phyloP scores from a whole-genome alignment of 92 coral and sea anemone genomes.

The Montipora capitata region DNA sequence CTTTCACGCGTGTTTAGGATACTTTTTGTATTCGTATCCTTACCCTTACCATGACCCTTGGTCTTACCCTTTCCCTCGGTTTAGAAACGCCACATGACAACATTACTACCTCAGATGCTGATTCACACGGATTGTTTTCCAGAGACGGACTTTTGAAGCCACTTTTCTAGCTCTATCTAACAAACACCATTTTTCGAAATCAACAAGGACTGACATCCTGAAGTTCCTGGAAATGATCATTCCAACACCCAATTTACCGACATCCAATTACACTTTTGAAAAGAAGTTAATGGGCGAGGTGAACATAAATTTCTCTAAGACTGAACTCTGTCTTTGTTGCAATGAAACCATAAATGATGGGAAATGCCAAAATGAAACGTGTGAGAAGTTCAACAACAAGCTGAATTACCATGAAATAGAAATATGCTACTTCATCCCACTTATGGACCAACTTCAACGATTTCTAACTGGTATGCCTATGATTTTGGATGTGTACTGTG shows the following conservation, averaged over 20 bases:
- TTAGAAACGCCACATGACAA: neutral
- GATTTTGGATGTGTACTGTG: too few species aligned
- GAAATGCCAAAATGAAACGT: neutral
- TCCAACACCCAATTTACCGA: neutral
- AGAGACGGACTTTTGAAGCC: constrained; percentile 19
- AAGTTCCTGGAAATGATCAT: neutral
- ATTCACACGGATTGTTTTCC: neutral
- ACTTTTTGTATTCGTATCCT: too few species aligned
- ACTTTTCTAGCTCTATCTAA: constrained; percentile 20
- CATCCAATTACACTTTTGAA: constrained; percentile 20
- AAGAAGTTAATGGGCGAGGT: neutral
- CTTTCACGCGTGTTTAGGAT: too few species aligned
- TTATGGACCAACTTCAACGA: neutral
- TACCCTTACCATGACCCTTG: too few species aligned
- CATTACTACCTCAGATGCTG: neutral
- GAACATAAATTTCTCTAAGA: neutral
- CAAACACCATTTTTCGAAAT: constrained; percentile 28
- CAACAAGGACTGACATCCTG: constrained; percentile 1
- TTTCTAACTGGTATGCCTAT: neutral
- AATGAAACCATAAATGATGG: neutral
- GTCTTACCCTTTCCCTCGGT: too few species aligned
- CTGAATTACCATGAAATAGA: neutral
- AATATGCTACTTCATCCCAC: constrained; percentile 6
- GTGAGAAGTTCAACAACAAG: neutral
- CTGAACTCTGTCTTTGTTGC: neutral